Evolutionary conservation across 2,888 invertebrate species (phyloP), one percentile per base, ranked within the genome.

Genomic region (Nebria salina): DNA sequence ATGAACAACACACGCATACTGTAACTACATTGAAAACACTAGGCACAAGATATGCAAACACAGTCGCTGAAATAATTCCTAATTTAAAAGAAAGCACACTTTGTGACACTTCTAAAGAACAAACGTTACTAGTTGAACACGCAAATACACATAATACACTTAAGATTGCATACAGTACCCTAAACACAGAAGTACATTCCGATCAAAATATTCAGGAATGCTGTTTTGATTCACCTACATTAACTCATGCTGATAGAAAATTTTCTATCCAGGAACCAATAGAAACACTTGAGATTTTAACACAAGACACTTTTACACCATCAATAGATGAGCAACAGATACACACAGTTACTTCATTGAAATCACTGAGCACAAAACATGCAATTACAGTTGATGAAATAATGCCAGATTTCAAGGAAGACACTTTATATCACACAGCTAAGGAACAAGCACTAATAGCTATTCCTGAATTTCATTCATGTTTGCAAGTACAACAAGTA

Each of bases 381-480:
- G 65, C 72, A 72, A 80, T 70, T 64, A 80, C 42, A 75, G 72
- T 80, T 20, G 65, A 66, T 43, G 66, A 72, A 72, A 66, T 73
- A 43, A 81, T 73, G 25, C 72, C 81, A 65, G 72, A 81, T 64
- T 66, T 73, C 20, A 76, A 76, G 65, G 76, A 81, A 75, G 76
- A 75, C 73, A 77, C 26, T 25, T 54, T 68, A 20, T 43, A 9
- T 54, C 54, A 54, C 41, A 80, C 70, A 72, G 26, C 75, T 54
- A 41, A 65, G 26, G 65, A 72, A 41, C 79, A 75, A n/a, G 73
- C 75, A 34, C 26, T 42, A 43, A 64, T 70, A 6, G 65, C 70
- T 70, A 26, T 64, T 72, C 75, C 80, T 65, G 81, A 76, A 42
- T 73, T 72, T 64, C 76, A 73, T n/a, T 43, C 34, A 64, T 73